Evolutionary conservation across 2,888 invertebrate genomes (phyloP).

Genomic region (Cryptops parisi): DNA sequence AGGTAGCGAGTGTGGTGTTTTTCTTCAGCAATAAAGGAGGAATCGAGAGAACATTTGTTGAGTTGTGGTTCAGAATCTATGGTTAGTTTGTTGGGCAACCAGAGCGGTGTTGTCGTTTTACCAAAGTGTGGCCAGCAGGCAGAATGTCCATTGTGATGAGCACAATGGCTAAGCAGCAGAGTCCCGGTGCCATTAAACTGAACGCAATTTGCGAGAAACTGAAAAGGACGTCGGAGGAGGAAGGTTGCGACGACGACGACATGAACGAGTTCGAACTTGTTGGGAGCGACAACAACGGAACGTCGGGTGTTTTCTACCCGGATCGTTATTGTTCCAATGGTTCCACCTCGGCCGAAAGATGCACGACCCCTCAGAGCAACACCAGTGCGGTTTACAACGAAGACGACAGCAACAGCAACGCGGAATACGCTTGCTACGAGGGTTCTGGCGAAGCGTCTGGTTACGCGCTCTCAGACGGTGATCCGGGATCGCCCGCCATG

Average conservation of each 20-base stretch:
- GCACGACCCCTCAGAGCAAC: background rate
- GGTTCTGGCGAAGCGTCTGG: background rate
- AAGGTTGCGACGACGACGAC: constrained; percentile 5
- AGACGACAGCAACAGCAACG: constrained; percentile 13
- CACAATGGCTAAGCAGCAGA: constrained; percentile 14
- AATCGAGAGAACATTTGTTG: no score
- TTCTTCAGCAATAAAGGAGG: no score
- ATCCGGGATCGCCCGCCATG: background rate
- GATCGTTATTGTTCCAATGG: background rate
- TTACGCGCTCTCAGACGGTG: background rate
- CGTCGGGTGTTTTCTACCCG: background rate
- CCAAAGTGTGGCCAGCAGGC: constrained; percentile 22
- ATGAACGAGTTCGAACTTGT: background rate
- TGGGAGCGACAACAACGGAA: background rate
- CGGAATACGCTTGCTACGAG: constrained; percentile 7
- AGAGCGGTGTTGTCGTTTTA: no score
- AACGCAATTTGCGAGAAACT: constrained; percentile 17
- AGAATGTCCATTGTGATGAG: constrained; percentile 11
- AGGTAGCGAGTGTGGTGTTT: no score
- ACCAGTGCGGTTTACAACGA: background rate
- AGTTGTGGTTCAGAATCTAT: no score
- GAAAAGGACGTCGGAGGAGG: constrained; percentile 15
- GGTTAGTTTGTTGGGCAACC: no score
- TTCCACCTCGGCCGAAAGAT: background rate
- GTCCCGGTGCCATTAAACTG: constrained; percentile 3